phyloP scores from a whole-genome alignment of 1,140 invertebrate species.

The Bombyx mandarina region DNA sequence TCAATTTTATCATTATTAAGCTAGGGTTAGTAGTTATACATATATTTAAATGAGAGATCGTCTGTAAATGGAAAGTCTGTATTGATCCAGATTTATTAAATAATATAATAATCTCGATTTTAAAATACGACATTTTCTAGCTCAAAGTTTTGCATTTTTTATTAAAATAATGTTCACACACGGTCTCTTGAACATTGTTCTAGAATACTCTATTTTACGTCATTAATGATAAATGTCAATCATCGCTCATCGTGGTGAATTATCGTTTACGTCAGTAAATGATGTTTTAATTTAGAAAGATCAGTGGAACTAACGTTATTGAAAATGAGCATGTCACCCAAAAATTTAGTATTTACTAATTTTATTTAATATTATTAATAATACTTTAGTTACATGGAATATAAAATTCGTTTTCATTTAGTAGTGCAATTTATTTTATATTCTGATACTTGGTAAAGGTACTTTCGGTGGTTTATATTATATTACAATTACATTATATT shows the following conservation, averaged over 20 bases:
- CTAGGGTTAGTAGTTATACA: not conserved
- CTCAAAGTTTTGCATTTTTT: too few relatives aligned
- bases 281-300: not conserved
- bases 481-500: not conserved
- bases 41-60: not conserved
- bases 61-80: too few relatives aligned
- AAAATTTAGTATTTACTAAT: conserved; percentile 60
- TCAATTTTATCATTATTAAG: not conserved
- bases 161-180: too few relatives aligned
- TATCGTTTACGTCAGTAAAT: too few relatives aligned
- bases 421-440: conserved; percentile 56
- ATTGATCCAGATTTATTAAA: too few relatives aligned
- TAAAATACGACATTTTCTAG: too few relatives aligned
- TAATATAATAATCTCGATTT: too few relatives aligned
- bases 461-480: not conserved
- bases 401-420: conserved; percentile 21
- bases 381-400: conserved; percentile 29
- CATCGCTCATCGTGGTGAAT: too few relatives aligned
- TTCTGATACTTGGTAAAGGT: conserved; percentile 6
- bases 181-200: too few relatives aligned
- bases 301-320: not conserved
- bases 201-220: too few relatives aligned
- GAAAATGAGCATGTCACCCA: conserved; percentile 42
- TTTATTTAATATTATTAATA: conserved; percentile 26
- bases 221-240: too few relatives aligned